Evolutionary conservation across 2,113 vertebrate genomes (phyloP).

Genomic region (Herpetotheres cachinnans): DNA sequence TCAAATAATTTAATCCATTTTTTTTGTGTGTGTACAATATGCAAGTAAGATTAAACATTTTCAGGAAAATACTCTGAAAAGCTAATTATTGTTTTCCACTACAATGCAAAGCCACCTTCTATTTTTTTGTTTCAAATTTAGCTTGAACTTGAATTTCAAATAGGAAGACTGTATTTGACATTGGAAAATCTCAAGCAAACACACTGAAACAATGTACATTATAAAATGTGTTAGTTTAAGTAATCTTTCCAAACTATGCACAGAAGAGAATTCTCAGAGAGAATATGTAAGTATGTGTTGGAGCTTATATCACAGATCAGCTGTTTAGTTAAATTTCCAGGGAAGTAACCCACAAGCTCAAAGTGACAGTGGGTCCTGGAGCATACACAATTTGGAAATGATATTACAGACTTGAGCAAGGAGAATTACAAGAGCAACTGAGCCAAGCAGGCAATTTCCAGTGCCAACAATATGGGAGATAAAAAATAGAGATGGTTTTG

Average conservation of each 20-base stretch:
- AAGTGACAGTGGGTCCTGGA: not conserved
- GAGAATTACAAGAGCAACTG: not conserved
- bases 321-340: not conserved
- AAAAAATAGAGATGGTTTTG: not conserved
- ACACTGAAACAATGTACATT: not conserved
- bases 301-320: not conserved
- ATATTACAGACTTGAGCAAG: not conserved
- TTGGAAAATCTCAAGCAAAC: not conserved
- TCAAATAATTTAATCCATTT: not conserved
- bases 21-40: not conserved
- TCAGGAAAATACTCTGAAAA: slow-evolving; percentile 10
- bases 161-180: not conserved
- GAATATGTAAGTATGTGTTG: not conserved
- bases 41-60: not conserved
- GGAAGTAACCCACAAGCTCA: not conserved
- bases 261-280: not conserved
- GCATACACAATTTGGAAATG: not conserved
- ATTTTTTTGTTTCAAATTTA: not conserved
- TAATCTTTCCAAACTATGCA: not conserved
- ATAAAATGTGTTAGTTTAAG: not conserved
- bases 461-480: not conserved
- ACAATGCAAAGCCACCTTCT: not conserved
- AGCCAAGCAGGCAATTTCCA: slow-evolving; percentile 28
- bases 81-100: not conserved
- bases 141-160: not conserved